phyloP scores from a whole-genome alignment of 2,797 vertebrate species.

The Aselliscus stoliczkanus region DNA sequence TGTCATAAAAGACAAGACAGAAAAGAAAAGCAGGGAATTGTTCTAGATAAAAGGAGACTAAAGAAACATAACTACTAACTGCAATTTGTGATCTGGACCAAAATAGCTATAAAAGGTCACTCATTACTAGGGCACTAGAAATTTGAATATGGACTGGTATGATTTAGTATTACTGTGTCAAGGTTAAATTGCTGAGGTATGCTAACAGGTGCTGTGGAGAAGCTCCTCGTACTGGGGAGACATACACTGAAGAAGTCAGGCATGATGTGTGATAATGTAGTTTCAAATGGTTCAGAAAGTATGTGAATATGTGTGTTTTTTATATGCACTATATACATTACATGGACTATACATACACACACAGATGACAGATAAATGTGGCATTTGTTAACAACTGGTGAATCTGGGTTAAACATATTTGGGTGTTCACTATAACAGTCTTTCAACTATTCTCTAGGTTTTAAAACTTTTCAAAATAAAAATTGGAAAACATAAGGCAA shows the following conservation, averaged over 20 bases:
- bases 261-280: not conserved
- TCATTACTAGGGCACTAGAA: not conserved
- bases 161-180: not conserved
- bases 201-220: not conserved
- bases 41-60: not conserved
- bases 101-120: not conserved
- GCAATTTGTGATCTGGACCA: not conserved
- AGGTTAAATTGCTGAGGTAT: not conserved
- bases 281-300: not conserved
- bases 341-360: not conserved
- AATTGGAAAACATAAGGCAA: not conserved
- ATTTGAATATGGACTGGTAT: not conserved
- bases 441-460: not conserved
- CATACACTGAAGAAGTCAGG: not conserved
- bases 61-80: not conserved
- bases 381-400: not conserved
- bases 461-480: conserved; percentile 16
- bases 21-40: not conserved
- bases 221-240: not conserved
- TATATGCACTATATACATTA: not conserved
- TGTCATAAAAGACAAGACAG: not conserved
- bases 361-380: not conserved
- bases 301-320: not conserved
- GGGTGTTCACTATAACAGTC: not conserved
- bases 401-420: not conserved